phyloP scores from a whole-genome alignment of 1,140 invertebrate species.

The Uloborus diversus region DNA sequence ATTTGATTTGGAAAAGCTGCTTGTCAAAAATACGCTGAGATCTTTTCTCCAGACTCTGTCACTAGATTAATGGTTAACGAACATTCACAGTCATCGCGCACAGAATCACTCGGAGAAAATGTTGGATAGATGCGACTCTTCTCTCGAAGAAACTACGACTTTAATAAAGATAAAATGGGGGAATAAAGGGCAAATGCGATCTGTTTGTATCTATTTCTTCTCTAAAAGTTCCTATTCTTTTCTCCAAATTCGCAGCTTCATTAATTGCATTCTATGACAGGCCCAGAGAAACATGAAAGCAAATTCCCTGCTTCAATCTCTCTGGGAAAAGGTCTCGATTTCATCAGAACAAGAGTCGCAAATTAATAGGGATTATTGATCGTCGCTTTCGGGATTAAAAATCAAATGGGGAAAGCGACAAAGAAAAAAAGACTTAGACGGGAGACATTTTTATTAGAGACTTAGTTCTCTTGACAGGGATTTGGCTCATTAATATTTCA shows the following conservation, averaged over 20 bases:
- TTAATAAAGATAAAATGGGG: constrained; percentile 49
- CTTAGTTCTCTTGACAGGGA: too few species aligned
- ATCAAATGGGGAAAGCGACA: too few species aligned
- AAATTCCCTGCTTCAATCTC: background rate
- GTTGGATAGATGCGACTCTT: constrained; percentile 3
- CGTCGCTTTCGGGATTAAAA: too few species aligned
- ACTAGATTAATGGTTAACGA: constrained; percentile 42
- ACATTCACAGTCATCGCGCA: constrained; percentile 26
- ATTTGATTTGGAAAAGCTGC: constrained; percentile 37
- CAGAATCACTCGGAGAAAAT: constrained; percentile 7
- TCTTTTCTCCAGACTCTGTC: constrained; percentile 25
- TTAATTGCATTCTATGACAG: background rate
- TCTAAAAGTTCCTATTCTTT: constrained; percentile 12
- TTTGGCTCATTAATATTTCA: too few species aligned
- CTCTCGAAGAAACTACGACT: constrained; percentile 37
- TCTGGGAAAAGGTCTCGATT: too few species aligned
- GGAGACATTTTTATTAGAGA: too few species aligned
- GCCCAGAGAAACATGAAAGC: background rate
- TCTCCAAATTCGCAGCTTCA: background rate
- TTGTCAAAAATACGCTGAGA: constrained; percentile 20
- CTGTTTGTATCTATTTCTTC: background rate
- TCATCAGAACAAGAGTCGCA: too few species aligned
- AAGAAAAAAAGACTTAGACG: too few species aligned
- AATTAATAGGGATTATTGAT: too few species aligned
- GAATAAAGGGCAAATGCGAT: background rate